A percentile compares a stretch with the other conserved stretches of the same genome.
phyloP scores from a whole-genome alignment of 2,888 invertebrate species.

The Drosophila yooni region DNA sequence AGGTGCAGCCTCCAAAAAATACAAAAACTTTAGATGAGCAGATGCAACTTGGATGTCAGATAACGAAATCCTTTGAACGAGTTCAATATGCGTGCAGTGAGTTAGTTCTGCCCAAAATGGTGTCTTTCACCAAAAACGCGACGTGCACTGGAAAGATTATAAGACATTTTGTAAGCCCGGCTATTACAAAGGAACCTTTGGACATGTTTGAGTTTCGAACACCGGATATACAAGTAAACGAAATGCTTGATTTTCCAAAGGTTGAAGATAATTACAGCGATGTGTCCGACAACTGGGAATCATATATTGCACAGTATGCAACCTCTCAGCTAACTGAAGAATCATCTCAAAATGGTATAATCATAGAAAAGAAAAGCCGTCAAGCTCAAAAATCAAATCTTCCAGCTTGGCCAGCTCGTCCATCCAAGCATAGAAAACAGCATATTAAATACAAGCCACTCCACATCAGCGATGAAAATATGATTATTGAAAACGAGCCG shows the following conservation, averaged over 20 bases:
- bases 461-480: constrained; percentile 6
- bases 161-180: neutral
- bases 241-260: neutral
- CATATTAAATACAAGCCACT: constrained; percentile 15
- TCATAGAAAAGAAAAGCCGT: neutral
- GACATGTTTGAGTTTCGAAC: constrained; percentile 53
- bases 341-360: neutral
- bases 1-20: neutral
- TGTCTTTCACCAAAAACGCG: neutral
- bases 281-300: neutral
- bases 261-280: neutral
- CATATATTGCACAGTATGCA: neutral
- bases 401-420: constrained; percentile 51
- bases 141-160: neutral
- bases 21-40: neutral
- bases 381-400: neutral
- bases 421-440: constrained; percentile 16
- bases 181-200: neutral
- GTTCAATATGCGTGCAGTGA: constrained; percentile 27
- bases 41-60: neutral
- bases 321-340: neutral
- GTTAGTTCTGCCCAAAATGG: constrained; percentile 22
- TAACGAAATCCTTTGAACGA: neutral
- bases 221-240: constrained; percentile 41
- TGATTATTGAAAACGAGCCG: neutral